Evolutionary conservation across 1,140 invertebrate genomes (phyloP), one percentile per base, ranked within the genome.

Genomic region (Drosophila sp.): DNA sequence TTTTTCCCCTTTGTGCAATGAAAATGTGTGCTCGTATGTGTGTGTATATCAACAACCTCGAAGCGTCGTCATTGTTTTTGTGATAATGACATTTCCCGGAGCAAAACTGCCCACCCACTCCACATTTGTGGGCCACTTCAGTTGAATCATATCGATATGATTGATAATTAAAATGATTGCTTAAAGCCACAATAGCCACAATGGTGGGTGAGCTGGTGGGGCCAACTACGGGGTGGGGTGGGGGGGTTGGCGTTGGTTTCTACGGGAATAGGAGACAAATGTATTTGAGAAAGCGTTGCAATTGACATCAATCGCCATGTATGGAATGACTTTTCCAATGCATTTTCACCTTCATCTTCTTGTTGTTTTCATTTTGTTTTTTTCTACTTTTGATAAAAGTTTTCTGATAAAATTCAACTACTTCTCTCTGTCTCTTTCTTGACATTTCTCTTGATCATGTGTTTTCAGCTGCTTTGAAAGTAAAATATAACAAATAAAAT

Each of bases 241-340:
- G 11, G 11, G 40, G 29, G 7, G 40, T 3, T 3, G 40, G 25
- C 2, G 25, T 17, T 17, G 6, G 0, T 41, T 41, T 60, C 17
- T 0, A 17, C 0, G 17, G 60, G 68, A 64, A 33, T 35, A 6
- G 30, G 17, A 60, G 23, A 38, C 57, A 60, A 10, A 5, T 5
- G 17, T 60, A 60, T 60, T 17, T 38, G 57, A 74, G 73, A 76
- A 76, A 76, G 73, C 72, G 73, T 76, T 72, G 35, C 64, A 55
- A 67, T 55, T 68, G 72, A 75, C 72, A 76, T 60, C 66, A 76
- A 76, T 76, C 44, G 66, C 60, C 73, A 76, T 70, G 76, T 76
- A 70, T 69, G 60, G 54, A 17, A 17, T 29, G 23, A 25, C 23
- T 25, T 50, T 23, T n/a, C 35, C 17, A 38, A 38, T 60, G 62